A percentile compares a stretch with the other conserved stretches of the same genome.
These are phyloP conservation scores for Neolamprologus devosi DNA, from an alignment of 2,113 vertebrate genomes.

Conservation along the genomic window DNA sequence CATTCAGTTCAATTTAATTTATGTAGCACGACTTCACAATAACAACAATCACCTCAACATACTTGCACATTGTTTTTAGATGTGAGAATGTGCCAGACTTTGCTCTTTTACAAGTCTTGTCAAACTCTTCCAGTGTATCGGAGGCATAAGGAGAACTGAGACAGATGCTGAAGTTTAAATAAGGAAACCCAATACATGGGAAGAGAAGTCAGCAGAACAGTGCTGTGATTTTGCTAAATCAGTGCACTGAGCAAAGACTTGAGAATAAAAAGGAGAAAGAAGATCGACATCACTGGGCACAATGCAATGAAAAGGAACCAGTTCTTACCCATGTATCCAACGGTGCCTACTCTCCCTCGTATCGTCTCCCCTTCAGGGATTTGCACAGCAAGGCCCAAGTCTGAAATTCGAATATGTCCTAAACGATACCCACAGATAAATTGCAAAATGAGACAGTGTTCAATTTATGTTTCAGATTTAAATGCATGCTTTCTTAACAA, in stretches of 20 bases:
- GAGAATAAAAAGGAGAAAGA: background rate
- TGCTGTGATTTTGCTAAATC: background rate
- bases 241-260: background rate
- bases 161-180: background rate
- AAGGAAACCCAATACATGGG: background rate
- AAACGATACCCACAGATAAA: background rate
- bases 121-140: background rate
- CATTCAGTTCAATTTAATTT: background rate
- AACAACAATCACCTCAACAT: background rate
- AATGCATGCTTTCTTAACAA: background rate
- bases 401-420: slow-evolving; percentile 92
- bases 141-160: background rate
- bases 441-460: background rate
- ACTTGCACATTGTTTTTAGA: background rate
- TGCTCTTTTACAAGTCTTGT: background rate
- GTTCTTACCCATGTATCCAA: slow-evolving; percentile 88
- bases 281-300: background rate
- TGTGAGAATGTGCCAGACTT: background rate
- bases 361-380: slow-evolving; percentile 82
- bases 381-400: slow-evolving; percentile 86
- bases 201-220: background rate
- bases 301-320: background rate
- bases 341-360: slow-evolving; percentile 83
- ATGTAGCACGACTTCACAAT: background rate
- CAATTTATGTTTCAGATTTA: background rate